Percentiles rank a stretch among this genome's conserved stretches.
Conservation (phyloP, 2,113 vertebrate species). For the Terrapene triunguis region DNA sequence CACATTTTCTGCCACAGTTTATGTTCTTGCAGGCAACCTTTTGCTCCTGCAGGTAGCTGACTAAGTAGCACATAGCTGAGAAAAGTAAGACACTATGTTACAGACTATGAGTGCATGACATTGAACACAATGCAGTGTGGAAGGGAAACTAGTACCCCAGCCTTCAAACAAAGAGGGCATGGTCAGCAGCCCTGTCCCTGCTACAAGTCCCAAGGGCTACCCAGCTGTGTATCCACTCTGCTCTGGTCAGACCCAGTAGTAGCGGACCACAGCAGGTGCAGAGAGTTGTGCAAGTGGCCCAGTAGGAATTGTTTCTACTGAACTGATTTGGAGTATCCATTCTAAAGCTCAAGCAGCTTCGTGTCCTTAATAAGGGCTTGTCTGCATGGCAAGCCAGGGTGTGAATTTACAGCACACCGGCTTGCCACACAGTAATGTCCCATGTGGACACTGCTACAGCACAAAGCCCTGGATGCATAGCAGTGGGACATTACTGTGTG, state of each 20-base stretch:
- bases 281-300: not conserved
- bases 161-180: not conserved
- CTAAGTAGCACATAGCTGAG: accelerated
- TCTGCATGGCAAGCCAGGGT: not conserved
- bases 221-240: not conserved
- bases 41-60: slow-evolving; percentile 15
- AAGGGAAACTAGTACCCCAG: not conserved
- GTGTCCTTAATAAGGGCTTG: not conserved
- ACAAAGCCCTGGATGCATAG: not conserved
- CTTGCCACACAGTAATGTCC: not conserved
- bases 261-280: not conserved
- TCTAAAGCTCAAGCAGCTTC: not conserved
- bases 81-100: slow-evolving; percentile 13
- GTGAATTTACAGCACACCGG: not conserved
- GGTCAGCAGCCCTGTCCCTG: accelerated
- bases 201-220: not conserved
- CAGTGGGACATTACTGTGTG: not conserved
- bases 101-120: not conserved
- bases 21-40: slow-evolving; percentile 46
- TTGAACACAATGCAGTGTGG: accelerated
- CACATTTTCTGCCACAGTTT: slow-evolving; percentile 2
- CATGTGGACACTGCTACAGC: not conserved
- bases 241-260: accelerated
- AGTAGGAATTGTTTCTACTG: accelerated
- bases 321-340: not conserved